Conservation (phyloP, 2,797 vertebrate genomes). For the Poliocrania exsul region DNA sequence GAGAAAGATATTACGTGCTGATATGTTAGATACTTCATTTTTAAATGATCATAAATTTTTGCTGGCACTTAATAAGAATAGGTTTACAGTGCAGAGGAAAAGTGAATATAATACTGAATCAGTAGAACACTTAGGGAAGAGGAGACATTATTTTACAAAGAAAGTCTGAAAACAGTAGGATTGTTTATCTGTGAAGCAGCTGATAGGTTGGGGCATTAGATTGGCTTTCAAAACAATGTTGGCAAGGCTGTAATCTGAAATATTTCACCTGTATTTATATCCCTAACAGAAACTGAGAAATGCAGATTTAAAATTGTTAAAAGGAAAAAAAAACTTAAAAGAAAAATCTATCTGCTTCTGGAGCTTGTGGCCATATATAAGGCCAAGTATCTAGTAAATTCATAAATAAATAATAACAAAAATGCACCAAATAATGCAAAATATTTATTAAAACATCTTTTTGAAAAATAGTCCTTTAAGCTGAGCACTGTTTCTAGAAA, state of each 20-base stretch:
- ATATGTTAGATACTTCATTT: conserved; percentile 64
- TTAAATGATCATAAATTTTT: conserved; percentile 68
- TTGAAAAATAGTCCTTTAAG: background rate
- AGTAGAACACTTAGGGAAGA: background rate
- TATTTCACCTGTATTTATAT: background rate
- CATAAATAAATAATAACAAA: background rate
- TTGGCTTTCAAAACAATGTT: background rate
- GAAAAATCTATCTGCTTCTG: background rate
- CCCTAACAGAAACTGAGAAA: background rate
- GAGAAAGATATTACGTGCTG: conserved; percentile 51
- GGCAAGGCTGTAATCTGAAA: background rate
- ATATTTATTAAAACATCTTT: background rate
- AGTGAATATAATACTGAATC: background rate
- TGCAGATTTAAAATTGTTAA: background rate
- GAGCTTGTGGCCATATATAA: background rate
- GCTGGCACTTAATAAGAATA: background rate
- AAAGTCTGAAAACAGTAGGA: background rate
- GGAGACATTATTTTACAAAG: background rate
- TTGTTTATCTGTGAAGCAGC: background rate
- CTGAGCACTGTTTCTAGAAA: background rate
- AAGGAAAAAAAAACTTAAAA: background rate
- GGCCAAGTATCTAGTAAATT: background rate
- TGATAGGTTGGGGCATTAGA: background rate
- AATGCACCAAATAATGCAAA: background rate
- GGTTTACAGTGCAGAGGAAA: conserved; percentile 28